Evolutionary conservation across 2,113 vertebrate genomes (phyloP).

Genomic region (Eonycteris spelaea): DNA sequence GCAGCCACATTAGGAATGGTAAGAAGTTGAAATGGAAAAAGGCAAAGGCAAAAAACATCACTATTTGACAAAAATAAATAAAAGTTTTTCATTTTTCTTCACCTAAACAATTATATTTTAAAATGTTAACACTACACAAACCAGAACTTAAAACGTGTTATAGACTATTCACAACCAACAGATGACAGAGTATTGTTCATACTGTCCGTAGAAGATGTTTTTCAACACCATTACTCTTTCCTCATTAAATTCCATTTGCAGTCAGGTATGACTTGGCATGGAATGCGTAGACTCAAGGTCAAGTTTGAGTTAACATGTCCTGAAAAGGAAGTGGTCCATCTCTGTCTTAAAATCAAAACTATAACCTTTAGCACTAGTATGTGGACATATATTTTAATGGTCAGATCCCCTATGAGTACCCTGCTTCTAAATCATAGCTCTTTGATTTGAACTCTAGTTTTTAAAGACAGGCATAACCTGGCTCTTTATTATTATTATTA

Average conservation of each 20-base stretch:
- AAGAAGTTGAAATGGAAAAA: neutral
- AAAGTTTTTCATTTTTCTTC: neutral
- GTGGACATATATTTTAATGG: neutral
- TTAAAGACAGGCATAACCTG: neutral
- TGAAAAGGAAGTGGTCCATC: neutral
- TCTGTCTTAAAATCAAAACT: constrained; percentile 21
- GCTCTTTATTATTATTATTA: neutral
- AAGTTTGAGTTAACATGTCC: neutral
- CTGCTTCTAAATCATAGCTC: neutral
- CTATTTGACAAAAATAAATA: neutral
- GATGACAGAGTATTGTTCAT: neutral
- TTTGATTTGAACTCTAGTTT: neutral
- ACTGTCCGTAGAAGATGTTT: neutral
- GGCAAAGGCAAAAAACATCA: neutral
- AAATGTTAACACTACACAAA: neutral
- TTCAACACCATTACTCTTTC: neutral
- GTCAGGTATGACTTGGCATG: neutral
- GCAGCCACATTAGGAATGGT: neutral
- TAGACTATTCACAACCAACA: neutral
- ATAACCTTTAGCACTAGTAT: neutral
- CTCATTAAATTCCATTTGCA: neutral
- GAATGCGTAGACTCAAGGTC: neutral
- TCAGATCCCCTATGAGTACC: neutral
- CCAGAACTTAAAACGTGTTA: neutral
- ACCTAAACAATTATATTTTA: neutral